Evolutionary conservation across 2,797 vertebrate genomes (phyloP).

Genomic region (Vultur gryphus): DNA sequence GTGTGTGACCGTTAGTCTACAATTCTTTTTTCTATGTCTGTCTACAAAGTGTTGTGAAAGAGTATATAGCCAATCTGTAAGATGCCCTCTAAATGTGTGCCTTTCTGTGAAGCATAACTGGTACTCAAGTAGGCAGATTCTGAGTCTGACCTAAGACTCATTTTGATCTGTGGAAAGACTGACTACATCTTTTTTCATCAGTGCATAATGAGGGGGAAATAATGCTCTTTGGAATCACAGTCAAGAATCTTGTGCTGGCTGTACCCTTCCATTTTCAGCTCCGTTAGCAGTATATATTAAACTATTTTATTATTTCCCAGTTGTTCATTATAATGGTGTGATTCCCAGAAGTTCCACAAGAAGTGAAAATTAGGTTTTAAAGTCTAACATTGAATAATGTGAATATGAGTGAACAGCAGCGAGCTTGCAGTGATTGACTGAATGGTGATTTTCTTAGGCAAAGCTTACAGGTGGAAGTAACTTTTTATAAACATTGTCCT

Average conservation of each 20-base stretch:
- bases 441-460: background rate
- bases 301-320: background rate
- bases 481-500: background rate
- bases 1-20: background rate
- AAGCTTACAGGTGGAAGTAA: background rate
- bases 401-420: background rate
- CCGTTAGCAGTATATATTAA: background rate
- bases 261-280: background rate
- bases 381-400: background rate
- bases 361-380: background rate
- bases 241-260: background rate
- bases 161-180: background rate
- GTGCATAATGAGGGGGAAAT: background rate
- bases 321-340: background rate
- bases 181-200: background rate
- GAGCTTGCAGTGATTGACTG: background rate
- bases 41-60: background rate
- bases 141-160: background rate
- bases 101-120: background rate
- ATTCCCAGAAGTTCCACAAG: background rate
- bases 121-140: background rate
- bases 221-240: background rate
- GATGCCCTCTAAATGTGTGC: background rate
- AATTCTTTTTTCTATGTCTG: background rate
- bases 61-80: background rate